A percentile compares a stretch with the other conserved stretches of the same genome.
These are phyloP conservation scores for Alouatta palliata DNA, from an alignment of 2,113 vertebrate species.

Conservation along the genomic window DNA sequence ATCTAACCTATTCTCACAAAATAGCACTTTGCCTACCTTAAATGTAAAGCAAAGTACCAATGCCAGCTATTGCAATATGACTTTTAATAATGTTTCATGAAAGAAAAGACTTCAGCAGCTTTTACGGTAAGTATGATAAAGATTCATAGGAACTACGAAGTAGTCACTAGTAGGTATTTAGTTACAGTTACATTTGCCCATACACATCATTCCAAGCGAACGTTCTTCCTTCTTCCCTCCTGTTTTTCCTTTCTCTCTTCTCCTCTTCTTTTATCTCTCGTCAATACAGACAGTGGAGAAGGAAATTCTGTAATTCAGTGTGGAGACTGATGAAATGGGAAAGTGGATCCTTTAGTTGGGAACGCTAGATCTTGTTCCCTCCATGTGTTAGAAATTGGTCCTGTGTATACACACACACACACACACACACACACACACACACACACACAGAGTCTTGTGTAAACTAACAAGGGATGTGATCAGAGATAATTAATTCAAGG, in stretches of 20 bases:
- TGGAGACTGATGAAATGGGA: background rate
- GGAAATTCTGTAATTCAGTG: background rate
- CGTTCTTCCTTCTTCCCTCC: background rate
- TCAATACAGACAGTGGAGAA: background rate
- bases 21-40: constrained; percentile 35
- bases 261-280: constrained; percentile 36
- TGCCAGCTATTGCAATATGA: background rate
- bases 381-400: constrained; percentile 15
- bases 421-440: background rate
- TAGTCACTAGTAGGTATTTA: constrained; percentile 37
- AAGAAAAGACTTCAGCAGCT: background rate
- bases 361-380: background rate
- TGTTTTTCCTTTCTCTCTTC: constrained; percentile 28
- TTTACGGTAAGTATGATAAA: background rate
- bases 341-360: background rate
- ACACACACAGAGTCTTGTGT: background rate
- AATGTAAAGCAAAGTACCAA: constrained; percentile 10
- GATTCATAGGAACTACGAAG: constrained; percentile 6
- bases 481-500: constrained; percentile 1
- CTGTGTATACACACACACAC: background rate
- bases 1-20: constrained; percentile 77
- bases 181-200: background rate
- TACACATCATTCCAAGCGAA: accelerated
- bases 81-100: background rate
- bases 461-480: background rate